These are phyloP conservation scores for Parnassius apollo DNA, from an alignment of 2,888 invertebrate genomes.

Conservation along the genomic window DNA sequence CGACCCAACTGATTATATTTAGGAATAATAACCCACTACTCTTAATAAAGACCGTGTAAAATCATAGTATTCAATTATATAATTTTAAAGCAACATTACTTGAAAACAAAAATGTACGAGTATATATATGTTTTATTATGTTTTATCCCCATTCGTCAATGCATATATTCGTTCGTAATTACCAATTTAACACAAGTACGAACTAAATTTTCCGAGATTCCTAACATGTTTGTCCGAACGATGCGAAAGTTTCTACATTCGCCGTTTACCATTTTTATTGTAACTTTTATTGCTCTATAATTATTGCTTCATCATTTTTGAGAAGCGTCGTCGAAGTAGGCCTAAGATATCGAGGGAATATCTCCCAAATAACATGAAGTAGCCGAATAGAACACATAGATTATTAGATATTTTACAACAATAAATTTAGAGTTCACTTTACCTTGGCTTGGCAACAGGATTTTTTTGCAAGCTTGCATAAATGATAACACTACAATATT, in stretches of 20 bases:
- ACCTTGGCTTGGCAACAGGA: conserved; percentile 23
- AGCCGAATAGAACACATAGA: neutral
- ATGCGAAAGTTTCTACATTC: no score
- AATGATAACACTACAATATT: conserved; percentile 74
- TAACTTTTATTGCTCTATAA: no score
- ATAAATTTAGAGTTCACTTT: neutral
- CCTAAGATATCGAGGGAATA: neutral
- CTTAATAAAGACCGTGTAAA: conserved; percentile 21
- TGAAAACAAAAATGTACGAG: no score
- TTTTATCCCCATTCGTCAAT: no score
- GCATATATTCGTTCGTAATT: no score
- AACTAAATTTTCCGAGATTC: no score
- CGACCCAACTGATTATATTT: conserved; percentile 79
- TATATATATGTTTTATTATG: no score
- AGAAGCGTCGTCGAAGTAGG: neutral
- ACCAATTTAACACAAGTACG: no score
- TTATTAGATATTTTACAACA: neutral
- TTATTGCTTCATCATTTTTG: no score
- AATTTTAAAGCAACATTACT: neutral
- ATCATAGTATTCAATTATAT: conserved; percentile 15
- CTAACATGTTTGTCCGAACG: no score
- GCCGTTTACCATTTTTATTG: no score
- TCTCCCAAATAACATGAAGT: neutral
- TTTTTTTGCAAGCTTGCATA: conserved; percentile 77
- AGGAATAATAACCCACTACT: conserved; percentile 65